Evolutionary conservation across 2,888 invertebrate species (phyloP).

Genomic region (Xylota segnis): DNA sequence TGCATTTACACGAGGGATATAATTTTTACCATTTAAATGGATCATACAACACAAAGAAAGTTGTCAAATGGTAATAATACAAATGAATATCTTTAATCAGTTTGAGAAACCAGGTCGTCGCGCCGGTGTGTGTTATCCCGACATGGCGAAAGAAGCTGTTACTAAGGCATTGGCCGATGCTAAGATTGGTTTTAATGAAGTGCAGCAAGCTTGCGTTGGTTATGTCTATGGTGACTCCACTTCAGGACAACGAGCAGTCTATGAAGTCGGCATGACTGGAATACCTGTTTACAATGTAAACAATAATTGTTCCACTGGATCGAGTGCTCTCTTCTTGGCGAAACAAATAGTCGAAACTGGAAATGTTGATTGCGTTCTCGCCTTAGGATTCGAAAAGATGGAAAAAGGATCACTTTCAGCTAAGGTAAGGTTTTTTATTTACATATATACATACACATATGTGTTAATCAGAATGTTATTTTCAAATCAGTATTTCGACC

Average conservation of each 20-base stretch:
- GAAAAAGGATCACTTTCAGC: constrained; percentile 93
- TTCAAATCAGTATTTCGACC: constrained; percentile 88
- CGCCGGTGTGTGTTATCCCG: constrained; percentile 95
- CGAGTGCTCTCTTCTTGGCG: constrained; percentile 94
- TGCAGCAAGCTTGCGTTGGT: constrained; percentile 96
- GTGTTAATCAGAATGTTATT: not conserved
- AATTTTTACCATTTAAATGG: too few species aligned
- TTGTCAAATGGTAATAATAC: too few species aligned
- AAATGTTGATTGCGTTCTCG: constrained; percentile 93
- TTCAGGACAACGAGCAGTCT: constrained; percentile 96
- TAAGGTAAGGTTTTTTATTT: constrained; percentile 85
- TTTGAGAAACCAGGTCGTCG: constrained; percentile 96
- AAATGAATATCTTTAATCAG: too few species aligned
- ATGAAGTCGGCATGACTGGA: constrained; percentile 97
- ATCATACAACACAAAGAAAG: too few species aligned
- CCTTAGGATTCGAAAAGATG: constrained; percentile 99
- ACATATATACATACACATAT: not conserved
- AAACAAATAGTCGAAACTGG: constrained; percentile 97
- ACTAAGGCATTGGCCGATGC: constrained; percentile 94
- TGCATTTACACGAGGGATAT: too few species aligned
- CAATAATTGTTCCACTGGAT: constrained; percentile 99
- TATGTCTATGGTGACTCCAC: constrained; percentile 98
- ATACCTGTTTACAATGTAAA: constrained; percentile 99
- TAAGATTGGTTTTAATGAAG: constrained; percentile 89
- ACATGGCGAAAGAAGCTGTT: constrained; percentile 97